These are phyloP conservation scores for Frankliniella fusca DNA, from an alignment of 2,888 invertebrate genomes.

Conservation along the genomic window DNA sequence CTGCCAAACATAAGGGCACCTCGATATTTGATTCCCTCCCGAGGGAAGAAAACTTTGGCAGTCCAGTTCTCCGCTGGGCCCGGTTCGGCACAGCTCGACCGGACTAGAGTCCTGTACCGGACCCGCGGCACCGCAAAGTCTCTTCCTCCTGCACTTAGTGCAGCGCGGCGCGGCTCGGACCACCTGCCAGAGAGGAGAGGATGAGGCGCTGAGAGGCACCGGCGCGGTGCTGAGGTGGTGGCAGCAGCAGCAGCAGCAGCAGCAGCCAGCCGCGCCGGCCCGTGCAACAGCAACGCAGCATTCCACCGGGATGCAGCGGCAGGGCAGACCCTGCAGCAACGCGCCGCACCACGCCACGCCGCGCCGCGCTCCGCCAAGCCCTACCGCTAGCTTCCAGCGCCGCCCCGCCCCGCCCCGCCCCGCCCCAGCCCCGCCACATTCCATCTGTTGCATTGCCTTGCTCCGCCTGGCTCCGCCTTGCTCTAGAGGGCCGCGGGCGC, in stretches of 20 bases:
- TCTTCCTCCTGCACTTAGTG: not conserved
- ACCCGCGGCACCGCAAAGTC: not conserved
- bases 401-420: conserved; percentile 9
- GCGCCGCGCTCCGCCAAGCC: not conserved
- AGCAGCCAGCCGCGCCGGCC: not conserved
- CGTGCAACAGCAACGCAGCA: not conserved
- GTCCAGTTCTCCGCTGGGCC: not conserved
- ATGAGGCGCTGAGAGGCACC: not conserved
- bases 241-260: not conserved
- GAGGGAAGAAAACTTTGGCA: not conserved
- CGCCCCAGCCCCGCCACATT: not conserved
- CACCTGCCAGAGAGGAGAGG: not conserved
- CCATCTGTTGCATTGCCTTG: conserved; percentile 20
- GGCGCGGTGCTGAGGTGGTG: conserved; percentile 1
- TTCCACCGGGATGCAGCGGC: conserved; percentile 25
- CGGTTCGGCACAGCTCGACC: not conserved
- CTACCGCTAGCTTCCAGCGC: conserved; percentile 21
- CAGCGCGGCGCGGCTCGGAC: not conserved
- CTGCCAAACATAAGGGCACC: not conserved
- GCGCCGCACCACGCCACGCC: not conserved
- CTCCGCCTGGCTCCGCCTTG: not conserved
- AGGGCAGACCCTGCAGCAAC: not conserved
- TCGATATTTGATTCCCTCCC: not conserved
- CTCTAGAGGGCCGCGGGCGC: conserved; percentile 1
- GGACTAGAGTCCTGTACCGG: not conserved